Base-by-base conservation (phyloP, 2,113 vertebrate species). In the Sorex fumeus region DNA sequence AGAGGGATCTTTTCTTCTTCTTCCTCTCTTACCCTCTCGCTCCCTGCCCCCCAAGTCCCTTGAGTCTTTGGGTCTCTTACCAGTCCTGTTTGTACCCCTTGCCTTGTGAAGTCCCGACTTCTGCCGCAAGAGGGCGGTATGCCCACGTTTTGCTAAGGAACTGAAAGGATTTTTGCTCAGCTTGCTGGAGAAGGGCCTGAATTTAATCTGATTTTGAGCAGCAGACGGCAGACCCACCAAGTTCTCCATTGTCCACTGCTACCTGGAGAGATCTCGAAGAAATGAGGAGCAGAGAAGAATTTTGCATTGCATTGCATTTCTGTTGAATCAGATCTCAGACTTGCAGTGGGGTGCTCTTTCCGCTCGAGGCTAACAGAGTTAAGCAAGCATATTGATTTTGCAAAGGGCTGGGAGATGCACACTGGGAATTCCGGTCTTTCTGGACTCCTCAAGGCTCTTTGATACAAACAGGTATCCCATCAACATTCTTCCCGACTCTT, bases 111-210 rank as follows among this genome's bases (percentile, higher is more conserved):
- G 36, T 93, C 28, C 80, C 81, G 10, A 0, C 75, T 23, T 36
- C 34, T 0, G 69, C 70, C 94, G 8, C 95, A n/a, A 93, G 95
- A 95, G 95, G 93, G 91, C 36, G 45, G 72, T 72, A 64, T 72
- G 69, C 28, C 40, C 71, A 67, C 90, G 60, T 69, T 6, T 16
- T 82, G 19, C n/a, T 71, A 40, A 47, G 27, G 4, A 21, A 6
- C 9, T 0, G 25, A 0, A 1, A 1, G 43, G 19, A 0, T 10
- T 16, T 34, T 16, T 45, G 27, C 18, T 2, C 8, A 0, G 3
- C 0, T 28, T 7, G 1, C 19, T 6, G 3, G 32, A 15, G 19
- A 15, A 30, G 40, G 11, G 9, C 66, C 45, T 6, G 45, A 0
- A 19, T 74, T 66, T 79, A 28, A 19, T 45, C 15, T n/a, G 11